Evolutionary conservation across 2,888 invertebrate genomes (phyloP), one percentile per base, ranked within the genome.

Genomic region (Macroteleia sp.): DNA sequence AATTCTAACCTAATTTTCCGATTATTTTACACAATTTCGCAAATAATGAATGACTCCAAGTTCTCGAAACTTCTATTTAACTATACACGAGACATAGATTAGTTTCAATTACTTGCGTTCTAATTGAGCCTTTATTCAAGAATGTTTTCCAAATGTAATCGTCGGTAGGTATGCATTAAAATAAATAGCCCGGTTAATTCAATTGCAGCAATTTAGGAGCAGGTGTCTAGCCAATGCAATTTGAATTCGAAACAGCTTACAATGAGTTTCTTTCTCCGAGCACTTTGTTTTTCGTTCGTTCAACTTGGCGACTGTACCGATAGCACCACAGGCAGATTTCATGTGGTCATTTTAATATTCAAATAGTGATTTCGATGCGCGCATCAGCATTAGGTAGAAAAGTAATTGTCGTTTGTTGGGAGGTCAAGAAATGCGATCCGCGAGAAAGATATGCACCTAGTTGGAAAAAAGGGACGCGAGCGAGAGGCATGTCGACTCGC

Each of bases 1-100:
- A 48, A 73, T 66, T 57, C 59, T 32, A 73, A 73, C 66, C 46
- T 59, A 73, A 73, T 73, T 73, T 50, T 25, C 25, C 6, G 25
- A 25, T 25, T 25, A 25, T 25, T 25, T 25, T 5, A 6, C 3
- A 6, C 25, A 25, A 25, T 25, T 25, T 6, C 25, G 32, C 10
- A 22, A 16, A 36, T 28, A 46, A 71, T 59, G 16, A 71, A 62
- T 46, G 48, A 46, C 36, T 19, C 22, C 17, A 17, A 34, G 20
- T 30, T 39, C 30, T 9, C 19, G 12, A 5, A 19, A 42, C 41
- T 46, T 32, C 32, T 36, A 56, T 67, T 67, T 42, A 56, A 20
- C 25, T 6, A 34, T n/a, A 44, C 14, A 30, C 32, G n/a, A 6
- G 8, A 12, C 34, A 44, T 34, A 52, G 54, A 66, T 66, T 54